Evolutionary conservation across 2,888 invertebrate species (phyloP).

Genomic region (Bursaphelenchus okinawaensis): DNA sequence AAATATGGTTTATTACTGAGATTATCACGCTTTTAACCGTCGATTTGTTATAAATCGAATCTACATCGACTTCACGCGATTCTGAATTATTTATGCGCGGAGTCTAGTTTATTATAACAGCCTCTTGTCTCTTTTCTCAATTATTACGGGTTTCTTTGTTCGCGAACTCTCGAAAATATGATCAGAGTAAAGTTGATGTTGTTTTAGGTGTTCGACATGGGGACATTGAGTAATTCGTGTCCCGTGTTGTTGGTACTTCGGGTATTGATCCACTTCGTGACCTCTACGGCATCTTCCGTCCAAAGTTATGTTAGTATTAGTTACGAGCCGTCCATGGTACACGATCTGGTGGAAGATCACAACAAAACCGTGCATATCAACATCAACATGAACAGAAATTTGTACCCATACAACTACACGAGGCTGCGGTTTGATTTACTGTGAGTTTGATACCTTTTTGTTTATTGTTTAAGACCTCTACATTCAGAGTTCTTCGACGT

Average conservation of each 20-base stretch:
- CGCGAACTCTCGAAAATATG: not conserved
- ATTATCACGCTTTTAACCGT: no score
- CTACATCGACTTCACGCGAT: no score
- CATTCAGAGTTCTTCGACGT: not conserved
- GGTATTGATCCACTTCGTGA: slow-evolving; percentile 28
- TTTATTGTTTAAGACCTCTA: not conserved
- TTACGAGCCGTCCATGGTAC: slow-evolving; percentile 21
- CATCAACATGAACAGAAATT: slow-evolving; percentile 11
- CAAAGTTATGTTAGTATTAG: slow-evolving; percentile 14
- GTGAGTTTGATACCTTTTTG: slow-evolving; percentile 9
- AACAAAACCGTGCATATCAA: slow-evolving; percentile 18
- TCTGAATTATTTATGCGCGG: no score
- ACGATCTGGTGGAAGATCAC: slow-evolving; percentile 23
- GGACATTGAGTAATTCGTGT: slow-evolving; percentile 15
- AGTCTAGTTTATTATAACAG: no score
- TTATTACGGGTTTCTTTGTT: not conserved
- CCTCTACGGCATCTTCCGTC: slow-evolving; percentile 8
- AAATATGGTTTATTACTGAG: not conserved
- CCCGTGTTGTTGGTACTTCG: slow-evolving; percentile 34
- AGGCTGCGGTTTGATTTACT: not conserved
- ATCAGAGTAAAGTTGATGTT: not conserved
- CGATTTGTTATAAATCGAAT: no score
- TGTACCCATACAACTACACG: not conserved
- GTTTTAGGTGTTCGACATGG: not conserved
- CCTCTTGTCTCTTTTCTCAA: no score